Evolutionary conservation across 2,797 vertebrate genomes (phyloP).

Genomic region (Falco peregrinus): DNA sequence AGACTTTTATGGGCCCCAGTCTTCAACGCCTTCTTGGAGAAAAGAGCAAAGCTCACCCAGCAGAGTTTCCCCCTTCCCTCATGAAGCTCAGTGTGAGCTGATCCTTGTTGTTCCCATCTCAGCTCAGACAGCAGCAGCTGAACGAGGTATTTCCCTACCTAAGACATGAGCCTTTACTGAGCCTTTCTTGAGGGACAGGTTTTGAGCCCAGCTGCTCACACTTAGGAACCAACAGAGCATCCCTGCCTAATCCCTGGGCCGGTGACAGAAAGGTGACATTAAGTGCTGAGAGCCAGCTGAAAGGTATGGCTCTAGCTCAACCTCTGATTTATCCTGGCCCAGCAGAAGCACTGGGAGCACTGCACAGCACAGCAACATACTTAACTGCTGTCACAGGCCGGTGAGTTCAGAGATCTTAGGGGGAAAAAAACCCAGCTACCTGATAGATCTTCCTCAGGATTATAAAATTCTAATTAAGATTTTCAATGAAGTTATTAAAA

Average conservation of each 20-base stretch:
- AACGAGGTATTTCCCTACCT: background rate
- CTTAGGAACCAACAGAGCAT: background rate
- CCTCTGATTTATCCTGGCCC: background rate
- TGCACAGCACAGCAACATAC: background rate
- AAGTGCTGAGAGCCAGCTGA: background rate
- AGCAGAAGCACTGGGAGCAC: background rate
- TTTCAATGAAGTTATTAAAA: constrained; percentile 21
- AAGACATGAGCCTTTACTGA: background rate
- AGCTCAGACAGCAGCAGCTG: background rate
- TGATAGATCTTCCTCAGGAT: background rate
- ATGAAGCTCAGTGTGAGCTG: background rate
- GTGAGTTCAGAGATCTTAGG: background rate
- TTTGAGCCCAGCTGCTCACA: background rate
- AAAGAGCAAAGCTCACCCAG: rapidly evolving
- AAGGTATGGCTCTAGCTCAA: background rate
- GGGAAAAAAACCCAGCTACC: rapidly evolving
- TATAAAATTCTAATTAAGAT: background rate
- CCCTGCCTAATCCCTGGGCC: rapidly evolving
- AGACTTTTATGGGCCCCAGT: background rate
- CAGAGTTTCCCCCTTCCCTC: background rate
- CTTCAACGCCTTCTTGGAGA: background rate
- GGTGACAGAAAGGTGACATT: background rate
- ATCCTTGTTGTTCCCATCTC: background rate
- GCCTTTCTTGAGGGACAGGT: background rate
- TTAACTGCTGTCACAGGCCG: background rate